Evolutionary conservation across 2,888 invertebrate genomes (phyloP), one percentile per base, ranked within the genome.

Genomic region (Scelioninae gen. 1): DNA sequence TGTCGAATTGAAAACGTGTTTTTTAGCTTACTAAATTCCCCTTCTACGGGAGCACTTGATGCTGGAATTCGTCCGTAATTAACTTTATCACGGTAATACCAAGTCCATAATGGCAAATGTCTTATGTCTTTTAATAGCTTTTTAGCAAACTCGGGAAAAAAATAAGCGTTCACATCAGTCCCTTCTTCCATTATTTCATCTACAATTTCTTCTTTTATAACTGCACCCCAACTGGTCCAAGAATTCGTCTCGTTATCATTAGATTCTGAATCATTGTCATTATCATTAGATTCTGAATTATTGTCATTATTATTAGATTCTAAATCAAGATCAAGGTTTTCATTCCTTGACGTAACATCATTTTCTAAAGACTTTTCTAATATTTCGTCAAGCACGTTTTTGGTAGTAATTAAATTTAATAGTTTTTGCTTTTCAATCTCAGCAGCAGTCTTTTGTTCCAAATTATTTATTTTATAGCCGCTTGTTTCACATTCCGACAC

Each of bases 1-100:
- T 8, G 31, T 3, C 8, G 40, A 65, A 32, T n/a, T 16, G 0
- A 72, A 1, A 5, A 55, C 8, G 38, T 49, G 45, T 9, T 45
- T 66, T 80, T 80, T 15, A 66, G 40, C 29, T 80, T 72, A 15
- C 74, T 80, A 6, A 74, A 58, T 16, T 80, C 74, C 7, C 66
- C 60, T 66, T 74, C 66, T 13, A 80, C 74, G 0, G 80, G 32
- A 53, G 74, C 53, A 34, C 80, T 80, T 1, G 58, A 60, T 1
- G 80, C 80, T 32, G 74, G 68, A 32, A 45, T 15, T 2, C 72
- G 65, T 7, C 79, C 79, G 38, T 58, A 79, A 3, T 45, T 51
- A 23, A 80, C 68, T 5, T 51, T 8, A 11, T 47, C 15, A 4
- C 53, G 40, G n/a, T 65, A 55, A 34, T 74, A 23, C 45, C 62